A percentile compares a stretch with the other conserved stretches of the same genome.
Conservation (phyloP, 2,113 vertebrate genomes). For the Globicephala melas region DNA sequence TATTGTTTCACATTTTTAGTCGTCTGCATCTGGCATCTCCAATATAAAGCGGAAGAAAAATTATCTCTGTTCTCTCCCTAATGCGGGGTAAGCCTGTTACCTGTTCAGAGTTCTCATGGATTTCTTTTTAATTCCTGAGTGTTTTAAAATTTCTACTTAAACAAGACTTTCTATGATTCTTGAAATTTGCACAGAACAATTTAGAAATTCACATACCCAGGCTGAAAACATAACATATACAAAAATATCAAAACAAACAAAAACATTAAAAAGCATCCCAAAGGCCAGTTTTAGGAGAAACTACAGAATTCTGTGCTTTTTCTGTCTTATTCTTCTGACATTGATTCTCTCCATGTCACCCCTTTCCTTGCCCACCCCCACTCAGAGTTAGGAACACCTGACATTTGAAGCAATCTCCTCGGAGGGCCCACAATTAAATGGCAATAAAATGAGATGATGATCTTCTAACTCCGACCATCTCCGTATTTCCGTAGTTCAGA, state of each 20-base stretch:
- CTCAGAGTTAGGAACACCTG: background rate
- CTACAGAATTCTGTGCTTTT: background rate
- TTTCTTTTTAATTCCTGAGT: background rate
- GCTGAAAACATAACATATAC: background rate
- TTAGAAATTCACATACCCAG: background rate
- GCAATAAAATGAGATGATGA: background rate
- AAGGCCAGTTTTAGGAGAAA: background rate
- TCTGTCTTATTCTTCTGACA: background rate
- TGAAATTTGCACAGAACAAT: background rate
- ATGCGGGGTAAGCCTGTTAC: no score
- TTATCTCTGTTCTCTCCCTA: background rate
- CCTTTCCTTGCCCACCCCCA: fast-evolving
- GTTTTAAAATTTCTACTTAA: background rate
- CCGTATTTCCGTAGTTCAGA: background rate
- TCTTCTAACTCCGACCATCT: background rate
- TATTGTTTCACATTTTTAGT: background rate
- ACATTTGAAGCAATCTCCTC: background rate
- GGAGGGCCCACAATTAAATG: background rate
- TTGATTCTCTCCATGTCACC: background rate
- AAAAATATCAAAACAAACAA: background rate
- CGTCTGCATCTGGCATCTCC: background rate
- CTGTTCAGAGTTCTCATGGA: background rate
- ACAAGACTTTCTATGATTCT: background rate
- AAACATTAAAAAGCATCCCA: background rate
- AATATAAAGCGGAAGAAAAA: background rate